phyloP scores from a whole-genome alignment of 2,113 vertebrate genomes.

The Ophthalmolycus amberensis region DNA sequence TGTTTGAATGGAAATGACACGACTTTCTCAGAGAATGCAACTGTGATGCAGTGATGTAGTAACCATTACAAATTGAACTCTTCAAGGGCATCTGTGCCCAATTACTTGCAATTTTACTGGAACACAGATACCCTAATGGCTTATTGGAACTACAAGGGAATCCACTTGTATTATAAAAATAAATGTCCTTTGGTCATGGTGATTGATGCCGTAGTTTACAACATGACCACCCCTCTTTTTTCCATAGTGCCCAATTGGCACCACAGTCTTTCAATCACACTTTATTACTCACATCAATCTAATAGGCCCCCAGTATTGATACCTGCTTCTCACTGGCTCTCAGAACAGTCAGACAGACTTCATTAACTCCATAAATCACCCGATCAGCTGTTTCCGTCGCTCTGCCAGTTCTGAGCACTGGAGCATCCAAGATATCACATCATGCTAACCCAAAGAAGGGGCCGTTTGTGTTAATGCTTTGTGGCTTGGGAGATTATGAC shows the following conservation, averaged over 20 bases:
- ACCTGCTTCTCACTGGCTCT: conserved; percentile 1
- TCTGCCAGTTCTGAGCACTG: background rate
- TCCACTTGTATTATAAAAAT: conserved; percentile 8
- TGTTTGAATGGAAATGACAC: background rate
- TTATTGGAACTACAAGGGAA: conserved; percentile 8
- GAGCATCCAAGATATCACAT: background rate
- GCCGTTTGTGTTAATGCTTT: background rate
- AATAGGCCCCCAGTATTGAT: conserved; percentile 18
- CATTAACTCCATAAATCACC: conserved; percentile 34
- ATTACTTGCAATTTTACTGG: conserved; percentile 33
- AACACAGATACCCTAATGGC: conserved; percentile 20
- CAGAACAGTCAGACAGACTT: conserved; percentile 13
- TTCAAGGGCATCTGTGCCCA: conserved; percentile 19
- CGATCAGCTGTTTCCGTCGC: background rate
- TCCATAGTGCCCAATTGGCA: conserved; percentile 27
- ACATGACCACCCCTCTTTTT: conserved; percentile 18
- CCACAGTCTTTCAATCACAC: conserved; percentile 37
- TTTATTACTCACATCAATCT: conserved; percentile 41
- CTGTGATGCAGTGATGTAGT: background rate
- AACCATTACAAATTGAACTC: background rate
- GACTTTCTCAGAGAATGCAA: background rate
- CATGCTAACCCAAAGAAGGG: background rate
- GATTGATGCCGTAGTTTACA: conserved; percentile 34
- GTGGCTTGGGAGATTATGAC: background rate
- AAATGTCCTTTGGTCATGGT: conserved; percentile 1